A percentile compares a stretch with the other conserved stretches of the same genome.
These are phyloP conservation scores for Acrobasis repandana DNA, from an alignment of 2,888 invertebrate species.

Conservation along the genomic window DNA sequence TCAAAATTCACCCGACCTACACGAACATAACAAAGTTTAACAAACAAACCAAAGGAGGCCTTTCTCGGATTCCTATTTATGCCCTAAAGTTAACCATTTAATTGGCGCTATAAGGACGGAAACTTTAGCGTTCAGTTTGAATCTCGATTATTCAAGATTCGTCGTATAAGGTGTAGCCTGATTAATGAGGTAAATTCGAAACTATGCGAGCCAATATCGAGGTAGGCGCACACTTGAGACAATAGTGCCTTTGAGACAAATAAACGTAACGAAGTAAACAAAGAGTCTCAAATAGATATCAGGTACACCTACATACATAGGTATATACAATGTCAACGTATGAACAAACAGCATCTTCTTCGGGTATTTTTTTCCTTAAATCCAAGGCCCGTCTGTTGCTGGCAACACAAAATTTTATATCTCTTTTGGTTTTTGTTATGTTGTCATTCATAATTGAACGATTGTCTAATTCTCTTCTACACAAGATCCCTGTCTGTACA, in stretches of 20 bases:
- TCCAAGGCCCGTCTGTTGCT: too few species aligned
- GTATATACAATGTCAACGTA: too few species aligned
- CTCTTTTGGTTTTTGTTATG: too few species aligned
- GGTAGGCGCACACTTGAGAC: conserved; percentile 8
- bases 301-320: too few species aligned
- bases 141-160: conserved; percentile 21
- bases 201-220: conserved; percentile 44
- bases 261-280: too few species aligned
- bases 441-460: too few species aligned
- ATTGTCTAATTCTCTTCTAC: too few species aligned
- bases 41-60: background rate
- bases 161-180: conserved; percentile 35
- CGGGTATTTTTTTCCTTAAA: too few species aligned
- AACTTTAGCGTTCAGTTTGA: conserved; percentile 27
- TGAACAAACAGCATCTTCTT: too few species aligned
- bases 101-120: conserved; percentile 18
- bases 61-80: conserved; percentile 21
- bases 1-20: conserved; percentile 1
- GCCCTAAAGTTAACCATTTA: conserved; percentile 21
- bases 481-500: too few species aligned
- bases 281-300: too few species aligned
- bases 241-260: background rate
- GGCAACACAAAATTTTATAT: too few species aligned
- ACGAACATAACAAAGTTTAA: background rate
- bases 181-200: conserved; percentile 60